phyloP scores from a whole-genome alignment of 2,888 invertebrate genomes.

The Tuberolachnus salignus region DNA sequence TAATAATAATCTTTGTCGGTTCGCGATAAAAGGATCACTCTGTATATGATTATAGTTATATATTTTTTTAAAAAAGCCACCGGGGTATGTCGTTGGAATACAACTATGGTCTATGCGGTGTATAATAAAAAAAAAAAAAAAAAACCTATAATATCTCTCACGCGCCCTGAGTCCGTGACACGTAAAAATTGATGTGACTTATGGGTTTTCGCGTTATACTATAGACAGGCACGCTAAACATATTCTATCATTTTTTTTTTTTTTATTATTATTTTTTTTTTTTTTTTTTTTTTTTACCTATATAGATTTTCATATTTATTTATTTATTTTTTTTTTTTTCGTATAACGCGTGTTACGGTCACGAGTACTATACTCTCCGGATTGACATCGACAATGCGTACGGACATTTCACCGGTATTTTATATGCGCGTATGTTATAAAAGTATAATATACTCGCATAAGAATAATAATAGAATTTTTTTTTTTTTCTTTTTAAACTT shows the following conservation, averaged over 20 bases:
- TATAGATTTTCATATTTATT: too few relatives aligned
- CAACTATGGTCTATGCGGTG: neutral
- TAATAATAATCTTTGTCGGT: too few relatives aligned
- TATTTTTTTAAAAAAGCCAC: neutral
- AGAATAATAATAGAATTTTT: too few relatives aligned
- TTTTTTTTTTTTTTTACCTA: too few relatives aligned
- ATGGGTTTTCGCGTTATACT: slow-evolving; percentile 10
- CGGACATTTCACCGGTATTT: neutral
- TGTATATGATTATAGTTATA: too few relatives aligned
- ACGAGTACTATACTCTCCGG: neutral
- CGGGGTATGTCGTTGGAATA: neutral
- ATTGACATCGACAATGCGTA: slow-evolving; percentile 22
- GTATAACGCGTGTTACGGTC: neutral
- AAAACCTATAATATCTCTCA: slow-evolving; percentile 1
- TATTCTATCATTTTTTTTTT: slow-evolving; percentile 20
- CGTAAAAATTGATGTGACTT: slow-evolving; percentile 33
- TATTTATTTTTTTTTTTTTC: too few relatives aligned
- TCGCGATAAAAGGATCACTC: too few relatives aligned
- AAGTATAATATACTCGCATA: neutral
- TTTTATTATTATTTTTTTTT: slow-evolving; percentile 1
- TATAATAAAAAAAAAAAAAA: neutral
- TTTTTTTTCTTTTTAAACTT: too few relatives aligned
- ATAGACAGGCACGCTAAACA: neutral
- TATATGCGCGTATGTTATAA: neutral
- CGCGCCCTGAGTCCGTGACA: slow-evolving; percentile 3